Evolutionary conservation across 2,113 vertebrate species (phyloP).

Genomic region (Neolamprologus cancellatus): DNA sequence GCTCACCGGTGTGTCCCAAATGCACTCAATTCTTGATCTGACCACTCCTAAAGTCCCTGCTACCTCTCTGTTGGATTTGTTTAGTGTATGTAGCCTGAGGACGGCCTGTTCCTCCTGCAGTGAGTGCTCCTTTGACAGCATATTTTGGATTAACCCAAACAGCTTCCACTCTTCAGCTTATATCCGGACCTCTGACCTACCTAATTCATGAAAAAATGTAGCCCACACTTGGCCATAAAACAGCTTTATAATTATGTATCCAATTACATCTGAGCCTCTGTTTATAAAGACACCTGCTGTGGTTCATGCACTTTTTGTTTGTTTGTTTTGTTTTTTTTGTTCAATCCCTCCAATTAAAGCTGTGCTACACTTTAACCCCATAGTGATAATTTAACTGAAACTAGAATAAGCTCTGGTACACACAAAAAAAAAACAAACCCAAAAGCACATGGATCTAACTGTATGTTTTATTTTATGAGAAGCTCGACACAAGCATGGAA

Average conservation of each 20-base stretch:
- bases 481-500: background rate
- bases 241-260: background rate
- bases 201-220: background rate
- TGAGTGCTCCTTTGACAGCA: background rate
- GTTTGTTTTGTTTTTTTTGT: background rate
- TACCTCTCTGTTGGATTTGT: background rate
- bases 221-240: background rate
- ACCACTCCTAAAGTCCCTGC: background rate
- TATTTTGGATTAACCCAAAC: background rate
- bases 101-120: background rate
- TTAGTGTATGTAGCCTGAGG: background rate
- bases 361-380: background rate
- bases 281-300: background rate
- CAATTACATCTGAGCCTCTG: background rate
- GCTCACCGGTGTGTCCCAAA: background rate
- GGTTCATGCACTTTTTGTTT: background rate
- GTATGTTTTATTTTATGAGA: background rate
- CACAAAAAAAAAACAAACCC: rapidly evolving
- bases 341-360: background rate
- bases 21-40: background rate
- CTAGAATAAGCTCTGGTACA: background rate
- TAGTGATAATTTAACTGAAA: background rate
- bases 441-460: background rate
- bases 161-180: background rate
- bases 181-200: background rate